Conservation (phyloP, 2,113 vertebrate species). For the Cyrtonyx montezumae region DNA sequence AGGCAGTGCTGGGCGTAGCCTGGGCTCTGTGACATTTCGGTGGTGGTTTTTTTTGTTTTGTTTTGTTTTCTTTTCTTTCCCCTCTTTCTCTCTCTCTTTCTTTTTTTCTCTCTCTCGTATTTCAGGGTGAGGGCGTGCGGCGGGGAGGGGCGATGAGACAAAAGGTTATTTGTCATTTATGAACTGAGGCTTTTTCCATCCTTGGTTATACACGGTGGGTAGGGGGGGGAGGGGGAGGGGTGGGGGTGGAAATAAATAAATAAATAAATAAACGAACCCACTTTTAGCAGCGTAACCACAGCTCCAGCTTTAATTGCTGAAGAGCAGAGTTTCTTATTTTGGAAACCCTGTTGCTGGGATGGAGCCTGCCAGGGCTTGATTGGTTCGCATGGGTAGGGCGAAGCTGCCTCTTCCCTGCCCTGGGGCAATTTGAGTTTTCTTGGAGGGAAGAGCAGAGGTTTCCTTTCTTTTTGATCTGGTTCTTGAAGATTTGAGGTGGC, state of each 20-base stretch:
- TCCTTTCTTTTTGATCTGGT: background rate
- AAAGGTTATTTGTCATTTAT: conserved; percentile 73
- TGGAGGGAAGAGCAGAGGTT: accelerated
- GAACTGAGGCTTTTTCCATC: conserved; percentile 78
- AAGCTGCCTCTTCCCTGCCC: accelerated
- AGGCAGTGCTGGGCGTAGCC: conserved; percentile 28
- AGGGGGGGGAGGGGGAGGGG: background rate
- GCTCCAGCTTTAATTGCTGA: conserved; percentile 48
- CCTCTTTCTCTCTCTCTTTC: background rate
- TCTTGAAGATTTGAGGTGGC: background rate
- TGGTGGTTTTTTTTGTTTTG: background rate
- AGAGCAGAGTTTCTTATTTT: conserved; percentile 72
- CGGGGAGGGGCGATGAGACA: conserved; percentile 8
- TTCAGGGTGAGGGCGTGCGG: accelerated
- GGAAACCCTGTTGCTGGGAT: conserved; percentile 49
- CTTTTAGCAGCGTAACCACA: conserved; percentile 56
- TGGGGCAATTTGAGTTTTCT: background rate
- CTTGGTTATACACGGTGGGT: conserved; percentile 58
- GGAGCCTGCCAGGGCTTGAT: background rate
- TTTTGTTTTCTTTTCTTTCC: background rate
- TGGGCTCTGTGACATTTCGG: conserved; percentile 34
- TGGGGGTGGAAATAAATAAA: conserved; percentile 56
- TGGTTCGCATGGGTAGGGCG: background rate
- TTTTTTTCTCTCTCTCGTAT: background rate
- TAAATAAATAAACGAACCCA: background rate